Evolutionary conservation across 2,888 invertebrate species (phyloP).

Genomic region (Tetranychus truncatus): DNA sequence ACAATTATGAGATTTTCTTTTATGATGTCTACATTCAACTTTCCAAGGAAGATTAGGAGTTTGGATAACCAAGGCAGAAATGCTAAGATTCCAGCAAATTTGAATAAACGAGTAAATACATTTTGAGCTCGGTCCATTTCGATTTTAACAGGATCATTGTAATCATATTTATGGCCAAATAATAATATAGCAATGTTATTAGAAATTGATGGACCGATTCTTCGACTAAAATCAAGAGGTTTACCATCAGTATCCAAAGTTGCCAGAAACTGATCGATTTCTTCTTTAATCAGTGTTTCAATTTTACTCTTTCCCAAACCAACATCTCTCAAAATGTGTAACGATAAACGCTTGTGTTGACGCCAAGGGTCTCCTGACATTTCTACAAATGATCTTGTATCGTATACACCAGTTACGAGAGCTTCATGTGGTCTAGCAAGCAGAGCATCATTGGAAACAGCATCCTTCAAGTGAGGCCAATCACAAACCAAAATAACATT

Average conservation of each 20-base stretch:
- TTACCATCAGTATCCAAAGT: background rate
- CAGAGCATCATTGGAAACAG: background rate
- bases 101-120: background rate
- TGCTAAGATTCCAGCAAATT: background rate
- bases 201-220: background rate
- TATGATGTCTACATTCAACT: background rate
- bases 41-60: background rate
- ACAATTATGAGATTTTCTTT: background rate
- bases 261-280: background rate
- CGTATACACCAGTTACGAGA: background rate
- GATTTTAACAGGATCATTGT: background rate
- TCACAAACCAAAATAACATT: background rate
- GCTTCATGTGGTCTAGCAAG: background rate
- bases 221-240: background rate
- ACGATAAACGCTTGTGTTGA: background rate
- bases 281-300: background rate
- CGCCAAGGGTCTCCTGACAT: background rate
- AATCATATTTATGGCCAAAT: background rate
- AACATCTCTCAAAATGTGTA: background rate
- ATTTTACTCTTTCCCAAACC: background rate
- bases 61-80: background rate
- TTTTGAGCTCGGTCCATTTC: background rate
- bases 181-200: background rate
- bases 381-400: background rate
- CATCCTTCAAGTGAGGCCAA: slow-evolving; percentile 1